Conservation (phyloP, 1,140 invertebrate genomes). For the Acromyrmex heyeri region DNA sequence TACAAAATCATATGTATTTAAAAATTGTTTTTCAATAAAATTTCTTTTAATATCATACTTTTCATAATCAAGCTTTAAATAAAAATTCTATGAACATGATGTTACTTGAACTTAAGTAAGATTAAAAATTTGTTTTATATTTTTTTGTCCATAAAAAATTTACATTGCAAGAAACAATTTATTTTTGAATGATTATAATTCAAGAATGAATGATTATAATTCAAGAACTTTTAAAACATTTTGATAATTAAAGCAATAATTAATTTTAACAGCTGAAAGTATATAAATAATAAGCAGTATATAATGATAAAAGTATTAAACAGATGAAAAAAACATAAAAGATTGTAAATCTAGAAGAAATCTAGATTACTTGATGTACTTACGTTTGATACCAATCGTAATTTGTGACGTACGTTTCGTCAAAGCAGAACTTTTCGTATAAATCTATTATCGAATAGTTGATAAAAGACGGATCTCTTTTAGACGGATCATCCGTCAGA, state of each 20-base stretch:
- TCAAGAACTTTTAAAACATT: not conserved
- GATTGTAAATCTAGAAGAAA: not conserved
- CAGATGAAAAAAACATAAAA: not conserved
- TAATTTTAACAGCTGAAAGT: not conserved
- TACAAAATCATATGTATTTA: not conserved
- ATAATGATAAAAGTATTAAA: not conserved
- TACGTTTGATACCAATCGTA: slow-evolving; percentile 75
- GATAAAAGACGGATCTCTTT: not conserved
- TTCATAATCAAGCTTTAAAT: not conserved
- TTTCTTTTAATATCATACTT: not conserved
- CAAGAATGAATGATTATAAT: not conserved
- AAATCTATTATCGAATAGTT: slow-evolving; percentile 73
- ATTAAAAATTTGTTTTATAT: not conserved
- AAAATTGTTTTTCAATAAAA: not conserved
- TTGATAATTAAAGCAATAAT: not conserved
- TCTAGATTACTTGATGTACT: not conserved
- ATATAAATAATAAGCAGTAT: too few species aligned
- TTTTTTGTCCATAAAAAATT: not conserved
- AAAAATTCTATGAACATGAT: not conserved
- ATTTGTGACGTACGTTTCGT: slow-evolving; percentile 54
- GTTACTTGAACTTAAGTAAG: not conserved
- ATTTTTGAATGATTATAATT: not conserved
- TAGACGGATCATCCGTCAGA: slow-evolving; percentile 15
- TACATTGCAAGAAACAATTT: not conserved
- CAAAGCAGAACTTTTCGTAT: slow-evolving; percentile 53